Evolutionary conservation across 2,797 vertebrate genomes (phyloP), one percentile per base, ranked within the genome.

Genomic region (Champsocephalus gunnari): DNA sequence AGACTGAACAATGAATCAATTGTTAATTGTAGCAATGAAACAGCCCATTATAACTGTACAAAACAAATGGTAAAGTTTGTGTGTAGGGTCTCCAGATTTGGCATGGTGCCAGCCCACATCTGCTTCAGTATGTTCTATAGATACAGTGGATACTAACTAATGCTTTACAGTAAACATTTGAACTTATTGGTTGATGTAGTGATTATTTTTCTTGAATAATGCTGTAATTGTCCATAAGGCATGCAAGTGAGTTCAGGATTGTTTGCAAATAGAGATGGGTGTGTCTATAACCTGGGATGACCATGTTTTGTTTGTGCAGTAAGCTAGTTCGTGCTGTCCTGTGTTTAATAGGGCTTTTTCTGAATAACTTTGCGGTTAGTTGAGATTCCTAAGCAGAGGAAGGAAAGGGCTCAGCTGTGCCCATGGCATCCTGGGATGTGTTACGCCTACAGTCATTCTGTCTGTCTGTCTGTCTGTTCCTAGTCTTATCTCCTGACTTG

Each of bases 401-500:
- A 84, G 77, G 75, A 82, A 77, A 57, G 48, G 63, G 62, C 56
- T 81, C 45, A 54, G 66, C 73, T 47, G 61, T 70, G 77, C 82
- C 80, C 48, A 12, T 75, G 79, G 72, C 82, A 28, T 78, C 71
- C 64, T 65, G 78, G 71, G 73, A 72, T 79, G 53, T 54, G 43
- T 47, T 82, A 77, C 5, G 32, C 75, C 76, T 38, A 45, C 32
- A 79, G 76, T 75, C 71, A 54, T 59, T 12, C 41, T 73, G 77
- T 77, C 63, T 75, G 76, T 12, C 41, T 73, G 77, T 77, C 63
- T 75, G 76, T 88, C 83, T 86, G 61, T 80, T 83, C 87, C 79
- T 82, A 62, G 70, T 87, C 89, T 82, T 87, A 76, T 90, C 87
- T 86, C 76, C 79, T 76, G 76, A 71, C 78, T 91, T 89, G 88